Percentiles rank a stretch among this genome's conserved stretches.
phyloP scores from a whole-genome alignment of 2,888 invertebrate genomes.

The Agriopis leucophaearia region DNA sequence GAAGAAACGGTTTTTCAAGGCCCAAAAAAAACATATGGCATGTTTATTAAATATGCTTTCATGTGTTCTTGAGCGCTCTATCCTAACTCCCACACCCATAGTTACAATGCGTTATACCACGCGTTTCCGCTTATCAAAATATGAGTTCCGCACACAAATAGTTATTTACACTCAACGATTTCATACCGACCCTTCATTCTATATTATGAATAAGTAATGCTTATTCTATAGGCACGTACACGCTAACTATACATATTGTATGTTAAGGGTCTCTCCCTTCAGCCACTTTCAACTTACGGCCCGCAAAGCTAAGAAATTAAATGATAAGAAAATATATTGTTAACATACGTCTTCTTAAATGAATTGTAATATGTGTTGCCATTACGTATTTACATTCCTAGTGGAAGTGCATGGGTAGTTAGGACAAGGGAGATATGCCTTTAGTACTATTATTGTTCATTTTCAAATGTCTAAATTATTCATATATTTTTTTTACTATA shows the following conservation, averaged over 20 bases:
- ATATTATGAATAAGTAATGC: constrained; percentile 44
- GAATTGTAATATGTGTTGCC: no score
- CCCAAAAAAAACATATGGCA: background rate
- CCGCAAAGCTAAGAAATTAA: constrained; percentile 7
- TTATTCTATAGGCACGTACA: constrained; percentile 37
- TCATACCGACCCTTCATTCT: constrained; percentile 38
- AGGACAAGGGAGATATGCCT: no score
- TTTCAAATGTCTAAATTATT: no score
- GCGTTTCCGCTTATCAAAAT: constrained; percentile 28
- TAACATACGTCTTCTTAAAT: no score
- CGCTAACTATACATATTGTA: constrained; percentile 37
- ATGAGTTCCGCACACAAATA: constrained; percentile 32
- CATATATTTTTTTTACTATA: no score
- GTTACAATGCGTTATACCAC: constrained; percentile 40
- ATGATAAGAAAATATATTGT: no score
- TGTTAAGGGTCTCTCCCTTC: constrained; percentile 45
- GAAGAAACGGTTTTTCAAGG: background rate
- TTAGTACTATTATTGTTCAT: no score
- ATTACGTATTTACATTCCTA: no score
- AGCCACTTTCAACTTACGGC: constrained; percentile 2
- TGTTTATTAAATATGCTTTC: background rate
- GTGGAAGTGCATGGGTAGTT: no score
- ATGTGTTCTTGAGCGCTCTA: background rate
- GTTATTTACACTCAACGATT: constrained; percentile 37
- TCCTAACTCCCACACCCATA: constrained; percentile 2